phyloP scores from a whole-genome alignment of 2,888 invertebrate genomes.

The Aphodius granarius region DNA sequence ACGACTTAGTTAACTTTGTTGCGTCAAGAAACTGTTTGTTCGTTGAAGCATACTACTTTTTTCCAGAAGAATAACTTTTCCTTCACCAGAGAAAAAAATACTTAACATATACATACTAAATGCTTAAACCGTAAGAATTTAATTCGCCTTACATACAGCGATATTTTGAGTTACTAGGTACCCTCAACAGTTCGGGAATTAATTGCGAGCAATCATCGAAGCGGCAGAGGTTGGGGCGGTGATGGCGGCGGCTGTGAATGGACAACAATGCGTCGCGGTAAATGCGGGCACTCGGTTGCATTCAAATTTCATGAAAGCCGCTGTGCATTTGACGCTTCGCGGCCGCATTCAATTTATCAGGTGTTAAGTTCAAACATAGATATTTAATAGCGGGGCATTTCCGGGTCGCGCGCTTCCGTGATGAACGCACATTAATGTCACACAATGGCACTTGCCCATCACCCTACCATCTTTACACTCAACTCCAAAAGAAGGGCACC shows the following conservation, averaged over 20 bases:
- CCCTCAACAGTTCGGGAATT: not conserved
- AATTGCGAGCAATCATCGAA: not conserved
- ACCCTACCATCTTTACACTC: not conserved
- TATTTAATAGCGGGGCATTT: conserved; percentile 48
- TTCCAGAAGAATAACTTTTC: too few species aligned
- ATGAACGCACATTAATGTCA: conserved; percentile 5
- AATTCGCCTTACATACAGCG: not conserved
- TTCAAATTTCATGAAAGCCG: conserved; percentile 31
- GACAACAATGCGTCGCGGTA: not conserved
- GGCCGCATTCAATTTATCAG: conserved; percentile 48
- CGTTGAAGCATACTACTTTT: too few species aligned
- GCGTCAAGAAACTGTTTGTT: too few species aligned
- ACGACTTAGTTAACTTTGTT: too few species aligned
- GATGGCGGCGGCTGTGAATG: not conserved
- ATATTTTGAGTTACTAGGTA: not conserved
- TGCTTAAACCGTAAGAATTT: too few species aligned
- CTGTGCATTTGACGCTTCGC: conserved; percentile 38
- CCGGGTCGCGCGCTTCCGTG: conserved; percentile 34
- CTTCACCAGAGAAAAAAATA: too few species aligned
- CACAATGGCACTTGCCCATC: conserved; percentile 14
- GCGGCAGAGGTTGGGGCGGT: not conserved
- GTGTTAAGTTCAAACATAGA: conserved; percentile 47
- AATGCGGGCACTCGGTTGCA: not conserved
- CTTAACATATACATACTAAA: too few species aligned
- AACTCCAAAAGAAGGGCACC: conserved; percentile 2